phyloP scores from a whole-genome alignment of 1,140 invertebrate genomes.

The Oedothorax gibbosus region DNA sequence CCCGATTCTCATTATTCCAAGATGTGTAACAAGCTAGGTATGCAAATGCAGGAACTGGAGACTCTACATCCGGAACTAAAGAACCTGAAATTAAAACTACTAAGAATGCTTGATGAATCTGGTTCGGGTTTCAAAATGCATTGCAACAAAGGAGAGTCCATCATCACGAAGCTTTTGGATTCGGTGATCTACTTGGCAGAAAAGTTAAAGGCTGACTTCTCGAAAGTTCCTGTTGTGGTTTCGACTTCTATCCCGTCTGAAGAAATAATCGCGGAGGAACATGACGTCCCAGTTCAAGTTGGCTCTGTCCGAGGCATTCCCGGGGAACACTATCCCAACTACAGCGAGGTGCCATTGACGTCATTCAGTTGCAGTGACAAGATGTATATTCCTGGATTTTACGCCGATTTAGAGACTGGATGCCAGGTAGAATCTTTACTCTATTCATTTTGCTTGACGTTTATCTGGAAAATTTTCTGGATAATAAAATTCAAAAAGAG shows the following conservation, averaged over 20 bases:
- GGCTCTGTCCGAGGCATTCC: conserved; percentile 59
- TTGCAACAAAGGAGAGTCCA: not conserved
- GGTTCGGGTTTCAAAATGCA: not conserved
- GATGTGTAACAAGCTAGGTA: not conserved
- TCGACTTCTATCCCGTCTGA: not conserved
- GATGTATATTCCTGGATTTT: conserved; percentile 66
- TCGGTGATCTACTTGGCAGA: not conserved
- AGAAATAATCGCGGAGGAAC: conserved; percentile 33
- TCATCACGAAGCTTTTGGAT: not conserved
- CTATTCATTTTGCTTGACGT: no score
- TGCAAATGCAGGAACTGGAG: not conserved
- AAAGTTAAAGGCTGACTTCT: not conserved
- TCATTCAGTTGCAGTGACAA: conserved; percentile 65
- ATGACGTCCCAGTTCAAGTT: not conserved
- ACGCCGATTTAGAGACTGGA: conserved; percentile 65
- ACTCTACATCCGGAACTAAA: conserved; percentile 5
- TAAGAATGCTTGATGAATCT: not conserved
- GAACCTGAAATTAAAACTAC: not conserved
- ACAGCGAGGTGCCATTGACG: conserved; percentile 65
- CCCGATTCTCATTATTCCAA: not conserved
- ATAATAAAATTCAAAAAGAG: no score
- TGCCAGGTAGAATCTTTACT: conserved; percentile 59
- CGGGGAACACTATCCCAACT: conserved; percentile 66
- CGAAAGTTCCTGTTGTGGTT: not conserved
- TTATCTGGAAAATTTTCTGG: no score